These are phyloP conservation scores for Sycobia sp. DNA, from an alignment of 1,140 invertebrate genomes.

Conservation along the genomic window DNA sequence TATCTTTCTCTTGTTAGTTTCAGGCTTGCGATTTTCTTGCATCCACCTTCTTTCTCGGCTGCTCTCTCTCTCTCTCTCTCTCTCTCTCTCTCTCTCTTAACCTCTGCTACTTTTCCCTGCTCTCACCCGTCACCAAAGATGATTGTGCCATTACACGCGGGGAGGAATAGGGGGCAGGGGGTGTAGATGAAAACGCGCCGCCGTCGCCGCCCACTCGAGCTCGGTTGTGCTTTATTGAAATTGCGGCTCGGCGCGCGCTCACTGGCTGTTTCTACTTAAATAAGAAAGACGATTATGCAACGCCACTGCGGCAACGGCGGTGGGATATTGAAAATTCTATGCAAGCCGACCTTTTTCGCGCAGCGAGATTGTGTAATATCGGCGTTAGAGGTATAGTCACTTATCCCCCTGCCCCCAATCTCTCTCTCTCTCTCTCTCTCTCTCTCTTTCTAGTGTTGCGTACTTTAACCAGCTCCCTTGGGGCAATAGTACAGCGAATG, in stretches of 20 bases:
- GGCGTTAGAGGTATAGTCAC: not conserved
- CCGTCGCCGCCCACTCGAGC: not conserved
- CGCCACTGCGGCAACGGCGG: not conserved
- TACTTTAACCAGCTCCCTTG: too few relatives aligned
- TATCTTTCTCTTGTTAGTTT: too few relatives aligned
- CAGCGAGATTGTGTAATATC: conserved; percentile 4
- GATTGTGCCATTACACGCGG: not conserved
- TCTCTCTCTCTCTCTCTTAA: not conserved
- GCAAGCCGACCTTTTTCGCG: conserved; percentile 1
- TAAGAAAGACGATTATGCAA: not conserved
- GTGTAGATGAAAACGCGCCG: not conserved
- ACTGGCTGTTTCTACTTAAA: conserved; percentile 1
- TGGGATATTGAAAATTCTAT: conserved; percentile 15
- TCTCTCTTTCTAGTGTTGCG: too few relatives aligned
- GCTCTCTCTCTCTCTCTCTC: not conserved
- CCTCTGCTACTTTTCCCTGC: not conserved
- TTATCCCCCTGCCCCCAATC: too few relatives aligned
- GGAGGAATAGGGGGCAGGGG: not conserved
- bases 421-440: too few relatives aligned
- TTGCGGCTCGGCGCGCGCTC: not conserved
- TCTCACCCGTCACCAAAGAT: not conserved
- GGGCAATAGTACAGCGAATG: too few relatives aligned
- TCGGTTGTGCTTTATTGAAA: conserved; percentile 11
- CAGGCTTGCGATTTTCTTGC: too few relatives aligned
- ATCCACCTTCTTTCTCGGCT: not conserved